These are phyloP conservation scores for Noctua fimbriata DNA, from an alignment of 2,888 invertebrate genomes.

Conservation along the genomic window DNA sequence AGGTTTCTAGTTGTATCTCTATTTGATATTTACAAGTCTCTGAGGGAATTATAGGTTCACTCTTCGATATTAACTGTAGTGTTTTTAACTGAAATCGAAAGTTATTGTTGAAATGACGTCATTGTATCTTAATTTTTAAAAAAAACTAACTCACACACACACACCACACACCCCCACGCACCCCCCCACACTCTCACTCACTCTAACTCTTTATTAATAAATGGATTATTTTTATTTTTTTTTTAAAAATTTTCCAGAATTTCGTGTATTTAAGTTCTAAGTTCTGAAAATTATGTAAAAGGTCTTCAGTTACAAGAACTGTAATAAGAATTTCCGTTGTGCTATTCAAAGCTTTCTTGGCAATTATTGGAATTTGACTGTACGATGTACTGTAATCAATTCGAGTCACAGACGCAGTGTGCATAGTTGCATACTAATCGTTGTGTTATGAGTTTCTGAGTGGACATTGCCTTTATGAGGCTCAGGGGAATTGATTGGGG, in stretches of 20 bases:
- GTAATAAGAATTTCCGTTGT: neutral
- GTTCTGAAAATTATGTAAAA: neutral
- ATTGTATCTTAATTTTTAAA: neutral
- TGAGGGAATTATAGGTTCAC: neutral
- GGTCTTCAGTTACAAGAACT: neutral
- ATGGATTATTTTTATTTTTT: too few relatives aligned
- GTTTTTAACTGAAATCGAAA: neutral
- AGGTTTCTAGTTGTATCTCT: neutral
- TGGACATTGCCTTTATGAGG: constrained; percentile 53
- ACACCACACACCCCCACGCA: too few relatives aligned
- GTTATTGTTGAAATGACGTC: neutral
- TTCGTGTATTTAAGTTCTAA: neutral
- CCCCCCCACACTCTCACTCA: too few relatives aligned
- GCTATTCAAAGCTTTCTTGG: neutral
- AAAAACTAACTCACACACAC: too few relatives aligned
- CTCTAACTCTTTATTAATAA: too few relatives aligned
- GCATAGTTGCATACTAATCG: constrained; percentile 59
- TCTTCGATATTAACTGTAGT: neutral
- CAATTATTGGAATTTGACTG: constrained; percentile 45
- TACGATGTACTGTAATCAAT: constrained; percentile 52
- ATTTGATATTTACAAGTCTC: neutral
- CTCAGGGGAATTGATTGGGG: constrained; percentile 27
- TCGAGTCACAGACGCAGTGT: constrained; percentile 55
- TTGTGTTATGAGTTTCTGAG: constrained; percentile 55
- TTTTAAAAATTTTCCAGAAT: neutral